phyloP scores from a whole-genome alignment of 1,140 invertebrate genomes.

The Latrodectus geometricus region DNA sequence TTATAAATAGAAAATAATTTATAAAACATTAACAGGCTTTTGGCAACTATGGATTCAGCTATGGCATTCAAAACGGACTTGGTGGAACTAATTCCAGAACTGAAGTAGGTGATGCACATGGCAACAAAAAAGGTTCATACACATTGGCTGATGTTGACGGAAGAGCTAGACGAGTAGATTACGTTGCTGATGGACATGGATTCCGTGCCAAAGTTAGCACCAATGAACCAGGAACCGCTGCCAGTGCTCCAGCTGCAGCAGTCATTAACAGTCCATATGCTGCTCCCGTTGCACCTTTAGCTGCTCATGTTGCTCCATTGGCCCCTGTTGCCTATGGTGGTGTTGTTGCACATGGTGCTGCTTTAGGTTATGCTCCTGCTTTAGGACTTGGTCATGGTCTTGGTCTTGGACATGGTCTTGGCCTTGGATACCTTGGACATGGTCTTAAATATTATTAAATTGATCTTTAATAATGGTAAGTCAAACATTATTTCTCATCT shows the following conservation, averaged over 20 bases:
- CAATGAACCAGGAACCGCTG: conserved; percentile 65
- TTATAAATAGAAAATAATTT: background rate
- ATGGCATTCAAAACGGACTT: conserved; percentile 43
- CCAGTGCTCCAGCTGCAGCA: conserved; percentile 57
- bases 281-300: background rate
- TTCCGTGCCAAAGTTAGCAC: conserved; percentile 63
- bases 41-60: conserved; percentile 60
- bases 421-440: too few species aligned
- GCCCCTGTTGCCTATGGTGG: too few species aligned
- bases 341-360: background rate
- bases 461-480: too few species aligned
- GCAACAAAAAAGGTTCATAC: conserved; percentile 60
- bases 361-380: background rate
- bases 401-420: too few species aligned
- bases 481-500: too few species aligned
- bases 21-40: background rate
- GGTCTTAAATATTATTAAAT: too few species aligned
- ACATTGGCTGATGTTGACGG: conserved; percentile 58
- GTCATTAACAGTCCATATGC: conserved; percentile 16
- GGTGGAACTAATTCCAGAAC: conserved; percentile 52
- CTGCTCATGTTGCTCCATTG: too few species aligned
- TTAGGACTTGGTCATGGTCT: background rate
- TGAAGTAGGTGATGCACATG: conserved; percentile 56
- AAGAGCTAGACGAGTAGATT: conserved; percentile 57
- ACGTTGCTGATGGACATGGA: conserved; percentile 63